Conservation (phyloP, 2,888 invertebrate species). For the Pogonocherus hispidulus region DNA sequence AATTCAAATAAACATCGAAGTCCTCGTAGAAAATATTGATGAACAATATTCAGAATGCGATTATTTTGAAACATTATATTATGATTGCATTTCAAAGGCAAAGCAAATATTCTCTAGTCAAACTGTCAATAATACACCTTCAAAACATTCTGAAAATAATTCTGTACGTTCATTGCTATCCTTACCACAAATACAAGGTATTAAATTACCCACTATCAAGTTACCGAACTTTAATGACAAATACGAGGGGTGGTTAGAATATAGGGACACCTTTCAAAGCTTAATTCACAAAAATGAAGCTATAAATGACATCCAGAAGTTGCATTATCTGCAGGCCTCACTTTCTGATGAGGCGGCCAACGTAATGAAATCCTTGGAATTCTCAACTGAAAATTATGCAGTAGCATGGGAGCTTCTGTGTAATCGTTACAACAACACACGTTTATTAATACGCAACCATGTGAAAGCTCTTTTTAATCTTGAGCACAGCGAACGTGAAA, state of each 20-base stretch:
- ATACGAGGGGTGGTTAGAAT: slow-evolving; percentile 10
- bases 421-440: not conserved
- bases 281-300: not conserved
- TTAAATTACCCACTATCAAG: slow-evolving; percentile 2
- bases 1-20: too few species aligned
- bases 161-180: too few species aligned
- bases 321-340: not conserved
- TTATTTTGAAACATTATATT: too few species aligned
- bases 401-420: slow-evolving; percentile 4
- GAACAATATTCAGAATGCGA: too few species aligned
- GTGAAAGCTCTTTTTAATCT: slow-evolving; percentile 1
- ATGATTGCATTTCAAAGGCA: too few species aligned
- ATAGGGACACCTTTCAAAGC: not conserved
- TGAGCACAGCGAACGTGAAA: not conserved
- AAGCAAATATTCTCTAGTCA: too few species aligned
- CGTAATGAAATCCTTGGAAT: not conserved
- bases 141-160: too few species aligned
- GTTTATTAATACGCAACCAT: slow-evolving; percentile 12
- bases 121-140: too few species aligned
- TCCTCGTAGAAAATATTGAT: too few species aligned
- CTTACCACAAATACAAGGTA: not conserved
- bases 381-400: not conserved
- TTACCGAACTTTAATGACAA: not conserved
- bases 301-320: not conserved
- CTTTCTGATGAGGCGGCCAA: not conserved